Evolutionary conservation across 2,888 invertebrate species (phyloP).

Genomic region (Sinotaia quadrata): DNA sequence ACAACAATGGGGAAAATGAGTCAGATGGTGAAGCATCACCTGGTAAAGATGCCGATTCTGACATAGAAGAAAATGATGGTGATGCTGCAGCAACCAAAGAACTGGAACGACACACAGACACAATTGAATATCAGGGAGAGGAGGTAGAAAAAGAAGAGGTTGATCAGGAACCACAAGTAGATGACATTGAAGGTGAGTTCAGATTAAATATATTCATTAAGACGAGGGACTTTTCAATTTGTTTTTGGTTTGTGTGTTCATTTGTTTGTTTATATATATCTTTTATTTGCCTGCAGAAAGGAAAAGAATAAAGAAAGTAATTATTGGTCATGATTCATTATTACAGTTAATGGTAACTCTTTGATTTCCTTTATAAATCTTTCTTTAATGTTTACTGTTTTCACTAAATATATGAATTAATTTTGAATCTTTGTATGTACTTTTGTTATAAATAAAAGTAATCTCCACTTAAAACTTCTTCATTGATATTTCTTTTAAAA

Average conservation of each 20-base stretch:
- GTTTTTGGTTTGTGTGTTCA: slow-evolving; percentile 20
- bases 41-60: slow-evolving; percentile 71
- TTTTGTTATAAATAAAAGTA: no score
- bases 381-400: no score
- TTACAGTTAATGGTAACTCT: no score
- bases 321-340: no score
- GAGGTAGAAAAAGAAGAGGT: slow-evolving; percentile 71
- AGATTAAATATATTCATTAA: not conserved
- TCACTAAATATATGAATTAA: no score
- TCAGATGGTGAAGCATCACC: not conserved
- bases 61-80: slow-evolving; percentile 77
- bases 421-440: no score
- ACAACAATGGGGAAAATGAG: not conserved
- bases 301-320: no score
- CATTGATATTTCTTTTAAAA: no score
- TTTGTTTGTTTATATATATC: no score
- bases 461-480: no score
- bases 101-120: slow-evolving; percentile 51
- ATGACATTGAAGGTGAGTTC: slow-evolving; percentile 16
- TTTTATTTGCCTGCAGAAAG: no score
- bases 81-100: slow-evolving; percentile 77
- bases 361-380: no score
- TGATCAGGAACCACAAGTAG: slow-evolving; percentile 11
- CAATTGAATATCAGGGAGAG: slow-evolving; percentile 71
- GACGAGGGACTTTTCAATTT: slow-evolving; percentile 1